Evolutionary conservation across 2,888 invertebrate genomes (phyloP).

Genomic region (Drosophila ochracea): DNA sequence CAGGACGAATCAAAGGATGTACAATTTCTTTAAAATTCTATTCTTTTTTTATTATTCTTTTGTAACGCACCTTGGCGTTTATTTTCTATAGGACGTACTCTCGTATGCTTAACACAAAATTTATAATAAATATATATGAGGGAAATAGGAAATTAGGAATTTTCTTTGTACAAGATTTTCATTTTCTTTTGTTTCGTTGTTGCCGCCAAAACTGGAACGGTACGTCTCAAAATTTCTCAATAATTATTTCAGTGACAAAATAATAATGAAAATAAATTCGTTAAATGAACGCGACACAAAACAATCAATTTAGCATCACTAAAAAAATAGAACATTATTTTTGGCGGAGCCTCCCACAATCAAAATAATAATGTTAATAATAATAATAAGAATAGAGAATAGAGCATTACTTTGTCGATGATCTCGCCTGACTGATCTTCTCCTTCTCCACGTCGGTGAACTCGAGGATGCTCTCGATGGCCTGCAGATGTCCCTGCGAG

Average conservation of each 20-base stretch:
- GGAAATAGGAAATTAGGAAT: conserved; percentile 13
- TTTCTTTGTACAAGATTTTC: conserved; percentile 55
- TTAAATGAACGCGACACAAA: conserved; percentile 48
- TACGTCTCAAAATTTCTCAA: conserved; percentile 67
- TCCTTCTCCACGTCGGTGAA: conserved; percentile 93
- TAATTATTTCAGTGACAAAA: conserved; percentile 79
- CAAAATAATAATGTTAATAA: not conserved
- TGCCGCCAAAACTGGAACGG: conserved; percentile 18
- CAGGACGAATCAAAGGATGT: conserved; percentile 58
- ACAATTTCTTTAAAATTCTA: conserved; percentile 51
- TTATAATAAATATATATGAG: conserved; percentile 36
- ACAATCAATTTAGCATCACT: conserved; percentile 69
- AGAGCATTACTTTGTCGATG: conserved; percentile 84
- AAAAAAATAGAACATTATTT: conserved; percentile 70
- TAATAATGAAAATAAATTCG: conserved; percentile 79
- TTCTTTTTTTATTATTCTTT: conserved; percentile 31
- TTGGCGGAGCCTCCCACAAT: conserved; percentile 40
- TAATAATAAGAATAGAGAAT: conserved; percentile 1
- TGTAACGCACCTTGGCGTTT: conserved; percentile 17
- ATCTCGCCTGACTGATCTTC: conserved; percentile 91
- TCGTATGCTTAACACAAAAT: conserved; percentile 53
- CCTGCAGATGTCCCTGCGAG: conserved; percentile 93
- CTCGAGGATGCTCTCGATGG: conserved; percentile 96
- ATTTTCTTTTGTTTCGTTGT: conserved; percentile 35
- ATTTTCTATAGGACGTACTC: conserved; percentile 61